Percentiles rank a stretch among this genome's conserved stretches.
These are phyloP conservation scores for Cinara cedri DNA, from an alignment of 2,888 invertebrate species.

Conservation along the genomic window DNA sequence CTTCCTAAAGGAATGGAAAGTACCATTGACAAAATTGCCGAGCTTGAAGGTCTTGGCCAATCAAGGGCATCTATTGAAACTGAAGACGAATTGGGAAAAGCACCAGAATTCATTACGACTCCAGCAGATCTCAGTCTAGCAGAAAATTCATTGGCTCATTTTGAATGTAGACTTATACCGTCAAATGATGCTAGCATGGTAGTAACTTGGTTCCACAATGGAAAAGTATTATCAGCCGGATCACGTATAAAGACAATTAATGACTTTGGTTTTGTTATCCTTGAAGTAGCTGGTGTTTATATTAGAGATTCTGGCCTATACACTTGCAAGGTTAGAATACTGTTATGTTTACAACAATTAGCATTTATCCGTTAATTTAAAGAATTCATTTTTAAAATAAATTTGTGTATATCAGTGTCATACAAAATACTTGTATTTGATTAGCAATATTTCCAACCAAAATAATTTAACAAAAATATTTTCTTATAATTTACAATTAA, in stretches of 20 bases:
- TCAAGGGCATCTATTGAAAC: slow-evolving; percentile 72
- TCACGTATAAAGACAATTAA: slow-evolving; percentile 94
- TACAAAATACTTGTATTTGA: too few relatives aligned
- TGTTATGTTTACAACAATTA: neutral
- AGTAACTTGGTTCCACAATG: slow-evolving; percentile 98
- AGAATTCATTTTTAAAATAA: too few relatives aligned
- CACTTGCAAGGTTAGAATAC: slow-evolving; percentile 74
- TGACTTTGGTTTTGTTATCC: slow-evolving; percentile 96
- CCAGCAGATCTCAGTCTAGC: slow-evolving; percentile 82
- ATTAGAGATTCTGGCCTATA: slow-evolving; percentile 86
- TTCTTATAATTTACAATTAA: too few relatives aligned
- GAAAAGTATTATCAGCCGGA: slow-evolving; percentile 87
- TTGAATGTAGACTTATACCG: slow-evolving; percentile 87
- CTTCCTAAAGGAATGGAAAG: slow-evolving; percentile 92
- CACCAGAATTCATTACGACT: slow-evolving; percentile 88
- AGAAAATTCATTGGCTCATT: slow-evolving; percentile 90
- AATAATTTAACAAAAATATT: neutral
- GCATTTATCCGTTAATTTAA: too few relatives aligned
- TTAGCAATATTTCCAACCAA: neutral
- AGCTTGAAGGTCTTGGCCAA: slow-evolving; percentile 83
- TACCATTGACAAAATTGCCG: slow-evolving; percentile 91
- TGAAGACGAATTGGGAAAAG: slow-evolving; percentile 83
- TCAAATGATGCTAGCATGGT: slow-evolving; percentile 91
- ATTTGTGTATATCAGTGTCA: too few relatives aligned
- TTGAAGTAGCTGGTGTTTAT: slow-evolving; percentile 93